Percentiles rank a stretch among this genome's conserved stretches.
Conservation (phyloP, 37 sponge, comb jelly and placozoan genomes). For the Ianthella basta region DNA sequence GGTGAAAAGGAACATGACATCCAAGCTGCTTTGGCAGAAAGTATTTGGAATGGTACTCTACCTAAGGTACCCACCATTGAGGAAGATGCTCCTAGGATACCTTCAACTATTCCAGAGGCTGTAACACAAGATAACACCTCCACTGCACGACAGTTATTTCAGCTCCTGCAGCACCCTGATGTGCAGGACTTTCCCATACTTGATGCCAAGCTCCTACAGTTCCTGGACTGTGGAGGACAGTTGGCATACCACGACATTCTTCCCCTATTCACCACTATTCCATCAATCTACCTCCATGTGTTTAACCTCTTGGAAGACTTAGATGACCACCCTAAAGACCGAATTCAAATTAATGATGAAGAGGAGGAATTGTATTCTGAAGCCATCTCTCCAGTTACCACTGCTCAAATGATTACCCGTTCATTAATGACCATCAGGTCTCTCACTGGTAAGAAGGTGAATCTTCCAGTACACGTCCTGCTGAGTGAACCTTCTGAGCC, state of each 20-base stretch:
- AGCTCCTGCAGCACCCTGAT: too few species aligned
- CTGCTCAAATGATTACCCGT: not conserved
- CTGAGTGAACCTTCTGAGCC: not conserved
- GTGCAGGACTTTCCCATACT: not conserved
- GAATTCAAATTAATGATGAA: not conserved
- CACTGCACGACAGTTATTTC: too few species aligned
- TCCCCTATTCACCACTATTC: not conserved
- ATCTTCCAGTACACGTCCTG: not conserved
- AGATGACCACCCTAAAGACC: not conserved
- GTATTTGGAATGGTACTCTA: too few species aligned
- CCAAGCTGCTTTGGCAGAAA: too few species aligned
- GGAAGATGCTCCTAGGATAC: too few species aligned
- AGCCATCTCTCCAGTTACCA: not conserved
- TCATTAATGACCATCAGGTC: not conserved
- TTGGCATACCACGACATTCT: not conserved
- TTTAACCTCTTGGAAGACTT: not conserved
- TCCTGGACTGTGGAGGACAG: conserved; percentile 15
- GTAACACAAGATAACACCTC: too few species aligned
- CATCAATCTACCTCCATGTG: conserved; percentile 3
- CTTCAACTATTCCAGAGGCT: too few species aligned
- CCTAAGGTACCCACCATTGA: too few species aligned
- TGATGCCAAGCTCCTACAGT: not conserved
- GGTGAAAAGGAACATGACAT: too few species aligned
- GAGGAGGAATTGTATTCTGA: not conserved
- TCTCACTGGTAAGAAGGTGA: not conserved